Evolutionary conservation across 2,113 vertebrate species (phyloP), one percentile per base, ranked within the genome.

Genomic region (Misgurnus anguillicaudatus): DNA sequence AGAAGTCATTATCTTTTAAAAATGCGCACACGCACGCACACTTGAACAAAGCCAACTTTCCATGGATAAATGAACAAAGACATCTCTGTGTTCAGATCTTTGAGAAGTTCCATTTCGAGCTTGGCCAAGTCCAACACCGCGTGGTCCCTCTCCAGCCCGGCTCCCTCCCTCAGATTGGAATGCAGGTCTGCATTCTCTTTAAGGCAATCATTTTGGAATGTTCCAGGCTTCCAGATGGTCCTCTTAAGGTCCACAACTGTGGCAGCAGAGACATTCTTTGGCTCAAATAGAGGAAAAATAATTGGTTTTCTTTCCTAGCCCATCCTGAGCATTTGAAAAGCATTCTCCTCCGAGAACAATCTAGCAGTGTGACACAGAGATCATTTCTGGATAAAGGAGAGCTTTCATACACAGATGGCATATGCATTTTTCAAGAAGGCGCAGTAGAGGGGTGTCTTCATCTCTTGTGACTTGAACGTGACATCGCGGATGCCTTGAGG

Each of bases 191-290:
- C 83, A 78, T 81, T 81, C 75, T 78, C 58, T 53, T 75, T 7
- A 14, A 79, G 77, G 75, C 65, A 78, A 72, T 81, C 48, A 69
- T 63, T 63, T 70, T 81, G 83, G 83, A 84, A 84, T 84, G 79
- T 84, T 81, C 79, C 75, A 31, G 72, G 10, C 47, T 55, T 84
- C 70, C 64, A 80, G 79, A 80, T 80, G 79, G 79, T 60, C 65
- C 42, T 81, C 70, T 53, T 5, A 31, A 42, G 55, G 57, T 45
- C 55, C 36, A 36, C 77, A 14, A 57, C 39, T 63, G 66, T 70
- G 74, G 24, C 16, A 53, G 42, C 74, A 53, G 61, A 76, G 61
- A 65, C 74, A 76, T 53, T 51, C 45, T 64, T 76, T 64, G 53
- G 63, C 62, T 61, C n/a, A 31, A 47, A 62, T 76, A 53, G 47